Conservation (phyloP, 1,140 invertebrate genomes). For the Pseudomyrmex flavicornis region DNA sequence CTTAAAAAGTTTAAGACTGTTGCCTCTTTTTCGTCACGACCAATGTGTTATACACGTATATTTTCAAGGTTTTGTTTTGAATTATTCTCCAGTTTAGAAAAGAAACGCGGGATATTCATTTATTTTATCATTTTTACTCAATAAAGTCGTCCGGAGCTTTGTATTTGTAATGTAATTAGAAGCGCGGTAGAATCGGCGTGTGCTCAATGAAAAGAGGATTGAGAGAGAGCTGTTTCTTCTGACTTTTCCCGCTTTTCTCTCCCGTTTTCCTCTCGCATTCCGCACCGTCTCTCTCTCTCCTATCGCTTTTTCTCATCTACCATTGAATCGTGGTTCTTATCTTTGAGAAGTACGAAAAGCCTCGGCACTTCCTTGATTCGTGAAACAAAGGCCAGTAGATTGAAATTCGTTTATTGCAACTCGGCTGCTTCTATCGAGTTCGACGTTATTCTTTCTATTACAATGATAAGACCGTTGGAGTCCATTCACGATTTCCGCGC, state of each 20-base stretch:
- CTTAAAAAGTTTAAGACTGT: no score
- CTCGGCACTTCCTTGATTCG: slow-evolving; percentile 70
- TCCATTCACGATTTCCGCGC: slow-evolving; percentile 65
- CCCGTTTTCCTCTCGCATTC: slow-evolving; percentile 52
- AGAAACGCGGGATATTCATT: slow-evolving; percentile 36
- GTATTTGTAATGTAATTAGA: slow-evolving; percentile 68
- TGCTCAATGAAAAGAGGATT: slow-evolving; percentile 59
- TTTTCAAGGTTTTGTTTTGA: slow-evolving; percentile 17
- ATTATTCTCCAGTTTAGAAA: slow-evolving; percentile 1
- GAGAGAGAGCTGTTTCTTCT: slow-evolving; percentile 53
- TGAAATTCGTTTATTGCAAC: slow-evolving; percentile 76
- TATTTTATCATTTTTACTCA: slow-evolving; percentile 50
- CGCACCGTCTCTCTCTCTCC: slow-evolving; percentile 42
- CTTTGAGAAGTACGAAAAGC: slow-evolving; percentile 62
- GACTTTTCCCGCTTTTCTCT: slow-evolving; percentile 48
- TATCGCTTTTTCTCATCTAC: slow-evolving; percentile 53
- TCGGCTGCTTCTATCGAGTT: slow-evolving; percentile 66
- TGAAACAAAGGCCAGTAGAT: slow-evolving; percentile 75
- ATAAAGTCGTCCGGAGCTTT: slow-evolving; percentile 41
- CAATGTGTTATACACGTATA: background rate
- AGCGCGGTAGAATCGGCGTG: slow-evolving; percentile 40
- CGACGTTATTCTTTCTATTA: slow-evolving; percentile 76
- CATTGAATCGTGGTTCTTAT: slow-evolving; percentile 68
- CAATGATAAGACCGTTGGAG: slow-evolving; percentile 69
- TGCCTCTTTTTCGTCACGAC: no score